Evolutionary conservation across 2,888 invertebrate species (phyloP).

Genomic region (Mallateleia sp.): DNA sequence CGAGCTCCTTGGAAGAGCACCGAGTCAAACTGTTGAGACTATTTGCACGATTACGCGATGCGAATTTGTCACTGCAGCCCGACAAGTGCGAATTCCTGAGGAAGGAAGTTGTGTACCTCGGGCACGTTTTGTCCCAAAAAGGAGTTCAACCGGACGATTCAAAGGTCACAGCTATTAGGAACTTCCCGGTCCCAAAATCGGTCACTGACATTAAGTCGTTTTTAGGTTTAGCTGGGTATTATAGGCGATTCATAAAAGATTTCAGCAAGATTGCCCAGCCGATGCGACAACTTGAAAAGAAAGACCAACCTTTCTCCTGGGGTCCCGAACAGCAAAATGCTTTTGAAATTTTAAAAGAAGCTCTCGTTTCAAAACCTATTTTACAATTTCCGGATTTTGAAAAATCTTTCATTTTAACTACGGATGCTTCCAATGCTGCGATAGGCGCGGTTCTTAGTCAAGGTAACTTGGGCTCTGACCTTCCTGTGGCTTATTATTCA

Average conservation of each 20-base stretch:
- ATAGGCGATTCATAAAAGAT: too few species aligned
- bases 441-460: conserved; percentile 29
- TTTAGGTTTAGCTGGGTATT: neutral
- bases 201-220: neutral
- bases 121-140: neutral
- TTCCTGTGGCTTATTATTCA: too few species aligned
- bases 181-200: neutral
- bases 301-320: neutral
- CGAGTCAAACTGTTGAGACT: too few species aligned
- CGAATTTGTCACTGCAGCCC: too few species aligned
- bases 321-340: neutral
- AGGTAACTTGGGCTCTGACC: too few species aligned
- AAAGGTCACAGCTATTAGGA: neutral
- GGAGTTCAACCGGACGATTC: neutral
- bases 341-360: neutral
- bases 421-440: conserved; percentile 34
- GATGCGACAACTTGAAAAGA: neutral
- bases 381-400: conserved; percentile 33
- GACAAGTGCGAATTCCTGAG: too few species aligned
- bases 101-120: too few species aligned
- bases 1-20: too few species aligned
- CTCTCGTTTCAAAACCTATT: neutral
- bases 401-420: conserved; percentile 29
- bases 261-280: too few species aligned
- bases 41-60: too few species aligned